Evolutionary conservation across 2,797 vertebrate genomes (phyloP).

Genomic region (Buphagus erythrorhynchus): DNA sequence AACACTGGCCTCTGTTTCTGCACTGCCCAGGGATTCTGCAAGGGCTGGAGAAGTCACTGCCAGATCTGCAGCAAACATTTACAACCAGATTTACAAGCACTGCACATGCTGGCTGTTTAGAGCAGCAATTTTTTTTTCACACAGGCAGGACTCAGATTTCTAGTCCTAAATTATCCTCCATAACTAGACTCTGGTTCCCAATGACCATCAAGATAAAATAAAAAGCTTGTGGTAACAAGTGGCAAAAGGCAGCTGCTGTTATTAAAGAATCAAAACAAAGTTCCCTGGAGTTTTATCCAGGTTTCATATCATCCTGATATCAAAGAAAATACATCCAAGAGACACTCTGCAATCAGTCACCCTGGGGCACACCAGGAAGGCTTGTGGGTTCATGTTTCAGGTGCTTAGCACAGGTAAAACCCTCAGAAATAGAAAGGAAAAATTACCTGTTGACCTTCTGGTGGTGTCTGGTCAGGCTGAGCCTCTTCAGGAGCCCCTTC

Average conservation of each 20-base stretch:
- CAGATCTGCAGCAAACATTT: background rate
- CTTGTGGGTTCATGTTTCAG: background rate
- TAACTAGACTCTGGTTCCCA: background rate
- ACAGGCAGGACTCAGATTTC: background rate
- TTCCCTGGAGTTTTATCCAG: background rate
- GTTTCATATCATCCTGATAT: background rate
- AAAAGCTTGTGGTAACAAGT: background rate
- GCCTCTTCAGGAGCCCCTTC: background rate
- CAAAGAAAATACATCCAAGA: background rate
- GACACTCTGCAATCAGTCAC: background rate
- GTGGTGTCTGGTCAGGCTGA: background rate
- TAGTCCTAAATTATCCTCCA: background rate
- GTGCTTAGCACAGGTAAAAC: background rate
- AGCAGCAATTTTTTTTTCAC: background rate
- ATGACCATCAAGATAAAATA: background rate
- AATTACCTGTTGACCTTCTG: constrained; percentile 69
- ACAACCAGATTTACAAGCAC: background rate
- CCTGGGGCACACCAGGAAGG: background rate
- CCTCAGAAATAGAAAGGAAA: background rate
- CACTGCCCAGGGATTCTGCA: background rate
- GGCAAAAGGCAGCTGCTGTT: background rate
- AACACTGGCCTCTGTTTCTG: background rate
- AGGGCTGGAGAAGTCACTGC: background rate
- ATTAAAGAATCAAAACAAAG: background rate
- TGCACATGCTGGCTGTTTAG: background rate